These are phyloP conservation scores for Ochotona curzoniae DNA, from an alignment of 2,113 vertebrate genomes.

Conservation along the genomic window DNA sequence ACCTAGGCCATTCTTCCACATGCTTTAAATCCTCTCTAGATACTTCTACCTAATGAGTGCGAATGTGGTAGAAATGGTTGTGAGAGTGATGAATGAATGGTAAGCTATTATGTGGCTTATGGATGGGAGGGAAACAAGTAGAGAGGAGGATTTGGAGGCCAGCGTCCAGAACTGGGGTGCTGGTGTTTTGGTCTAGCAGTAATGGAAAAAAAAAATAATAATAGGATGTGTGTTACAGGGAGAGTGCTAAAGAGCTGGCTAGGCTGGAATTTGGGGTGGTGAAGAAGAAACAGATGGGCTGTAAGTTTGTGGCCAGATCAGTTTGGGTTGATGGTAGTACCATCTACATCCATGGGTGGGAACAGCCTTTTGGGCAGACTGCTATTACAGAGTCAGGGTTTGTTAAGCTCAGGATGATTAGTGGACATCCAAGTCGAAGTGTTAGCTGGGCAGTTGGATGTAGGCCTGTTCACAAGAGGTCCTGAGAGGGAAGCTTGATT, in stretches of 20 bases:
- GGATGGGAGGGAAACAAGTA: not conserved
- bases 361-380: not conserved
- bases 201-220: not conserved
- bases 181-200: not conserved
- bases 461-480: not conserved
- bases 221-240: not conserved
- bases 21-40: too few relatives aligned
- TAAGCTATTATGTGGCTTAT: not conserved
- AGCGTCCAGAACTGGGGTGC: not conserved
- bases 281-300: not conserved
- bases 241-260: not conserved
- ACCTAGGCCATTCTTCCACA: too few relatives aligned
- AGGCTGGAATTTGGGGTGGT: not conserved
- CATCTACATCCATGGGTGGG: rapidly evolving
- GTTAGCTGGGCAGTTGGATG: not conserved
- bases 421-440: not conserved
- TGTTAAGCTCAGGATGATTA: not conserved
- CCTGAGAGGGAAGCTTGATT: not conserved
- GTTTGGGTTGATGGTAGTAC: not conserved
- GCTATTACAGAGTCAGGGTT: not conserved
- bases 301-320: not conserved
- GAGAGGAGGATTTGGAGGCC: not conserved
- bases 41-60: too few relatives aligned
- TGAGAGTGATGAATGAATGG: not conserved
- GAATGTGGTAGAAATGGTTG: too few relatives aligned